Evolutionary conservation across 2,888 invertebrate species (phyloP), one percentile per base, ranked within the genome.

Genomic region (Syrista parreyssii): DNA sequence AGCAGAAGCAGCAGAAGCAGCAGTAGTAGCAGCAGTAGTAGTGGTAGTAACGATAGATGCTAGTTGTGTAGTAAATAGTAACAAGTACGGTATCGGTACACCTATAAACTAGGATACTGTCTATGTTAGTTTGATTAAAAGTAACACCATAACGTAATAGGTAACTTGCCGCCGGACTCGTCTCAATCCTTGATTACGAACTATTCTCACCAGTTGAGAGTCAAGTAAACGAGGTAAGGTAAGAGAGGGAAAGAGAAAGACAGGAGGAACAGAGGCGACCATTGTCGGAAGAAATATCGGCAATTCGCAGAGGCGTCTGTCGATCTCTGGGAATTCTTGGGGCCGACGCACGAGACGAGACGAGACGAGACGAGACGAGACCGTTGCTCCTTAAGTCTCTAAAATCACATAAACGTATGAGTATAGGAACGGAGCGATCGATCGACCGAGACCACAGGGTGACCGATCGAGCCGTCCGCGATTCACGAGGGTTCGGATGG

Each of bases 381-480:
- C 82, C 87, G 86, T 81, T 77, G 82, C 80, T 82, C 84, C 88
- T 90, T 89, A 89, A 81, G 82, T 84, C 80, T 84, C 89, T 90
- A 90, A 89, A 90, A 90, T 90, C 89, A 90, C 89, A 90, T 89
- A 88, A 87, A 89, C 88, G 86, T 89, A 89, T 88, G 85, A 88
- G 84, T 87, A 89, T 84, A 69, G 30, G 30, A 69, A 30, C 11
- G 36, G 36, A 40, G 12, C 69, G 69, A 32, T 69, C 69, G 69
- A 69, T 69, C 69, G 69, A 68, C n/a, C n/a, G 68, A 4, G n/a
- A 4, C n/a, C 68, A 68, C 68, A n/a, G 23, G 68, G n/a, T 68
- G 68, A 33, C 3, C 33, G 33, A 33, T 3, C 33, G 33, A 33
- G 1, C 33, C 33, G 3, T 33, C 33, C 33, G 3, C 36, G 36